A percentile compares a stretch with the other conserved stretches of the same genome.
These are phyloP conservation scores for Cynopterus brachyotis DNA, from an alignment of 2,113 vertebrate species.

Conservation along the genomic window DNA sequence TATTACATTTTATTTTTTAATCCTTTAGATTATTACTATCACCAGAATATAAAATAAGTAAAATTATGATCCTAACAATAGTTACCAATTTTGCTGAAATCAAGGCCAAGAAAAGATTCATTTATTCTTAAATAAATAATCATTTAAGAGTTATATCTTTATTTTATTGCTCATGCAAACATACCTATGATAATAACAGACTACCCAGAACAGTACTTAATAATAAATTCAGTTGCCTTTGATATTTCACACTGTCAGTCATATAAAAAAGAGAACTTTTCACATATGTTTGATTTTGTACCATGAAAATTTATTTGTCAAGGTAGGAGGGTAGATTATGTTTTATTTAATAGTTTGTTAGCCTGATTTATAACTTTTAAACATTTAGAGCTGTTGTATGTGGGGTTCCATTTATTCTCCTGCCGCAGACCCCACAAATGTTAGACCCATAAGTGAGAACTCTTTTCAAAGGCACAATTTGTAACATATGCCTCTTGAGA, in stretches of 20 bases:
- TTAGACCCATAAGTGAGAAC: neutral
- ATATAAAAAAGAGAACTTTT: neutral
- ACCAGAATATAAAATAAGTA: conserved; percentile 4
- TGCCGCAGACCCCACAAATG: neutral
- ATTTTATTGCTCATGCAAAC: neutral
- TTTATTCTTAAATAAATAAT: neutral
- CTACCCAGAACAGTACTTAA: neutral
- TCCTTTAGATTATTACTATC: neutral
- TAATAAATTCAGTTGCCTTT: conserved; percentile 31
- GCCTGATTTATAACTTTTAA: conserved; percentile 4
- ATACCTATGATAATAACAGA: neutral
- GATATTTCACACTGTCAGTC: neutral
- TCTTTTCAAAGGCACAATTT: neutral
- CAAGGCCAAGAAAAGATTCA: neutral
- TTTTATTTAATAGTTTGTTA: neutral
- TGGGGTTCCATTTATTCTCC: neutral
- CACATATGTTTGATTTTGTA: neutral
- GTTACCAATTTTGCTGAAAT: conserved; percentile 26
- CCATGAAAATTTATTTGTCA: neutral
- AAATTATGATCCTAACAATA: conserved; percentile 19
- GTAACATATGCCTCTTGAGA: neutral
- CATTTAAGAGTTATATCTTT: neutral
- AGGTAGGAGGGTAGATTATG: neutral
- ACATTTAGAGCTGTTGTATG: neutral
- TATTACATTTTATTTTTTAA: neutral